A percentile compares a stretch with the other conserved stretches of the same genome.
phyloP scores from a whole-genome alignment of 2,113 vertebrate species.

The Mustela nigripes region DNA sequence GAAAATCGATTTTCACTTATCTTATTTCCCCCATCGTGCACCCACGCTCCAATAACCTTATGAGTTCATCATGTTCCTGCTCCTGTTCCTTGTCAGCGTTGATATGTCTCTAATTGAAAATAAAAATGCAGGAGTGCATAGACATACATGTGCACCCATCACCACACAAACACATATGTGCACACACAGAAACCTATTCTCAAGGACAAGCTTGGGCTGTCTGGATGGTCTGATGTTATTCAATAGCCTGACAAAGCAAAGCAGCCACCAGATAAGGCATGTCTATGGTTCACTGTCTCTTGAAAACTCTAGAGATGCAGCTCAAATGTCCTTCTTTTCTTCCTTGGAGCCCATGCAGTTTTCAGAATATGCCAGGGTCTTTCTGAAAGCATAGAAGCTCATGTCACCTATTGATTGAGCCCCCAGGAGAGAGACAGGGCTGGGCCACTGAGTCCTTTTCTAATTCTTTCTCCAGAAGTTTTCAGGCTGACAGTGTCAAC shows the following conservation, averaged over 20 bases:
- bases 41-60: neutral
- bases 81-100: constrained; percentile 1
- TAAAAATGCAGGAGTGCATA: neutral
- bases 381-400: neutral
- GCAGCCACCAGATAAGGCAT: neutral
- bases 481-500: neutral
- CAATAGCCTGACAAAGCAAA: neutral
- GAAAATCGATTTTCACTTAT: constrained; percentile 37
- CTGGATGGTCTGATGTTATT: too few relatives aligned
- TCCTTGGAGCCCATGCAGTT: accelerated
- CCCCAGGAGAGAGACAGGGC: neutral
- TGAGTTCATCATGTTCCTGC: neutral
- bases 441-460: neutral
- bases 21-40: neutral
- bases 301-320: neutral
- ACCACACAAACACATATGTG: neutral
- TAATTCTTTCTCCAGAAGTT: neutral
- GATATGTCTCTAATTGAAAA: constrained; percentile 14
- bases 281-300: neutral
- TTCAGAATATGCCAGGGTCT: neutral
- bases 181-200: neutral
- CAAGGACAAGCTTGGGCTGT: accelerated
- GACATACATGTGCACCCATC: neutral
- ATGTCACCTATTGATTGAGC: constrained; percentile 2
- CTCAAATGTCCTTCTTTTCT: neutral